A percentile compares a stretch with the other conserved stretches of the same genome.
Conservation (phyloP, 2,888 invertebrate genomes). For the Macrosoma leucophasiata region DNA sequence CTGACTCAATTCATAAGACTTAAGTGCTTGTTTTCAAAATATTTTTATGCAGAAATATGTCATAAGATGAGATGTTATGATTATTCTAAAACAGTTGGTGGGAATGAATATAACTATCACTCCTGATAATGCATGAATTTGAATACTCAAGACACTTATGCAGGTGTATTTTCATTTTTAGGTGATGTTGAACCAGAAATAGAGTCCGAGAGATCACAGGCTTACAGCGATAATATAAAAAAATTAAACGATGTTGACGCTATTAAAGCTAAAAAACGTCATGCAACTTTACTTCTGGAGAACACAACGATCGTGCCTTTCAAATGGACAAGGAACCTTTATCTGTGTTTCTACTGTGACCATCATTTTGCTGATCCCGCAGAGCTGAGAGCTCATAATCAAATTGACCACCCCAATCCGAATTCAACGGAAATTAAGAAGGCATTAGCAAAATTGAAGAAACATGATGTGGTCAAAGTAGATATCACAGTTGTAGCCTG, state of each 20-base stretch:
- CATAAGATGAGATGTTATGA: neutral
- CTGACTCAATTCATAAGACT: too few species aligned
- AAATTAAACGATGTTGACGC: slow-evolving; percentile 33
- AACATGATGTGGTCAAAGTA: slow-evolving; percentile 54
- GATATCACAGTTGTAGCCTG: slow-evolving; percentile 53
- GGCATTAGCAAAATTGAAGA: slow-evolving; percentile 45
- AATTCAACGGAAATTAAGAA: slow-evolving; percentile 35
- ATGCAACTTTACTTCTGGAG: slow-evolving; percentile 46
- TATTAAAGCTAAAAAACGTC: slow-evolving; percentile 42
- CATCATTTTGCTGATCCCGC: slow-evolving; percentile 46
- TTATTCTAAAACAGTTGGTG: slow-evolving; percentile 13
- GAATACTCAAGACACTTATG: slow-evolving; percentile 33
- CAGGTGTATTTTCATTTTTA: slow-evolving; percentile 59
- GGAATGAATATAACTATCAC: slow-evolving; percentile 32
- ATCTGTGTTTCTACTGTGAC: slow-evolving; percentile 57
- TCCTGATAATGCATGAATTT: slow-evolving; percentile 26
- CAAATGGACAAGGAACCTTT: slow-evolving; percentile 58
- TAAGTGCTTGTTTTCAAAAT: neutral
- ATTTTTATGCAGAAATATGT: neutral
- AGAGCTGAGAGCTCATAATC: slow-evolving; percentile 39
- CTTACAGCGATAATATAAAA: slow-evolving; percentile 29
- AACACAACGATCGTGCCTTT: slow-evolving; percentile 56
- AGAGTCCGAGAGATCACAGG: slow-evolving; percentile 16
- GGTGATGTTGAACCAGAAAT: slow-evolving; percentile 41
- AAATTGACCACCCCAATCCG: slow-evolving; percentile 32